Conservation (phyloP, 2,888 invertebrate genomes). For the Fabriciana adippe region DNA sequence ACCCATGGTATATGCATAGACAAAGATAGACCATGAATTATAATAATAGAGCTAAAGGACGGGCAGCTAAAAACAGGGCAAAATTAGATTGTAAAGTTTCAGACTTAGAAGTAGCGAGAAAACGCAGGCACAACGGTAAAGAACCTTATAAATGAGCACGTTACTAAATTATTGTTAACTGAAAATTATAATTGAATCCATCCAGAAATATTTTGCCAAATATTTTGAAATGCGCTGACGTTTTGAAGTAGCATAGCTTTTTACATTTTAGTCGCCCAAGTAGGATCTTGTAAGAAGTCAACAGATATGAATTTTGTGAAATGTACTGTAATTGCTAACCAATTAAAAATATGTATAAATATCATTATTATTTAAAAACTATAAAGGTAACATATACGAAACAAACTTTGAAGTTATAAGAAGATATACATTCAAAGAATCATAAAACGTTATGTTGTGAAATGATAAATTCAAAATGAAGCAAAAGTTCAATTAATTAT, state of each 20-base stretch:
- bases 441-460: background rate
- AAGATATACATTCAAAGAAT: background rate
- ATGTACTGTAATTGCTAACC: too few species aligned
- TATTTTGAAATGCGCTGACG: constrained; percentile 27
- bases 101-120: constrained; percentile 1
- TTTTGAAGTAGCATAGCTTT: constrained; percentile 22
- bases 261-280: constrained; percentile 6
- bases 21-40: constrained; percentile 1
- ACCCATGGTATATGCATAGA: constrained; percentile 6
- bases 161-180: constrained; percentile 26
- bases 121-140: constrained; percentile 24
- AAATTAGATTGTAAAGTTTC: constrained; percentile 13
- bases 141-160: constrained; percentile 8
- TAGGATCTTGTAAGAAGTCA: background rate
- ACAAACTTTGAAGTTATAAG: background rate
- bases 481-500: too few species aligned
- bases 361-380: too few species aligned
- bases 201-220: constrained; percentile 56
- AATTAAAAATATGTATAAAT: too few species aligned
- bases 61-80: constrained; percentile 14
- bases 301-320: background rate
- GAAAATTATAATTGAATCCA: constrained; percentile 54
- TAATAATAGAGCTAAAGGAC: constrained; percentile 15
- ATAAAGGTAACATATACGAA: background rate
- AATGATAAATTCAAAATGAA: background rate